phyloP scores from a whole-genome alignment of 2,113 vertebrate genomes.

The Lucifuga dentata region DNA sequence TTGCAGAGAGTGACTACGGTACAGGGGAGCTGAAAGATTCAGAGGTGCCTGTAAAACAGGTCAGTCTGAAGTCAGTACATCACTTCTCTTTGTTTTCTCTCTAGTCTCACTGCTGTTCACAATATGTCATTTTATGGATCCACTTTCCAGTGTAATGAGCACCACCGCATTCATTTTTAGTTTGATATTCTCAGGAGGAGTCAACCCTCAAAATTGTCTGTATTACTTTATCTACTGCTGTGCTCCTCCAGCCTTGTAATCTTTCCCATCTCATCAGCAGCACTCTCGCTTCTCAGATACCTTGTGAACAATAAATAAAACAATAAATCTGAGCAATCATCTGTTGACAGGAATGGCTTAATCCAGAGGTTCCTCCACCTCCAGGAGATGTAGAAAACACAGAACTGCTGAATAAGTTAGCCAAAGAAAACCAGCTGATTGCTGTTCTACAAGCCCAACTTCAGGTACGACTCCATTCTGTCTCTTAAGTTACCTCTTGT shows the following conservation, averaged over 20 bases:
- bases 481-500: constrained; percentile 13
- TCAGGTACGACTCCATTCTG: constrained; percentile 82
- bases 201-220: constrained; percentile 14
- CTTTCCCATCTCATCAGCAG: neutral
- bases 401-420: constrained; percentile 84
- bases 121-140: neutral
- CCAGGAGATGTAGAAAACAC: constrained; percentile 59
- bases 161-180: constrained; percentile 3
- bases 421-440: constrained; percentile 87
- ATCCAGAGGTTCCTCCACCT: constrained; percentile 52
- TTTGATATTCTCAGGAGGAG: constrained; percentile 13
- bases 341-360: constrained; percentile 75
- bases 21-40: constrained; percentile 63
- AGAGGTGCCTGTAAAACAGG: constrained; percentile 68
- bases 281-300: no score
- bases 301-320: neutral
- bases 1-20: constrained; percentile 72
- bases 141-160: neutral
- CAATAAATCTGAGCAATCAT: neutral
- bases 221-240: constrained; percentile 15
- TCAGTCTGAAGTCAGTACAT: constrained; percentile 46
- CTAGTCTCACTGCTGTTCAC: constrained; percentile 10
- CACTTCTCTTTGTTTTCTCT: neutral
- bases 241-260: constrained; percentile 10
- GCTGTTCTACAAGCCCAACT: constrained; percentile 86